phyloP scores from a whole-genome alignment of 2,113 vertebrate genomes.

The Cyanistes caeruleus region DNA sequence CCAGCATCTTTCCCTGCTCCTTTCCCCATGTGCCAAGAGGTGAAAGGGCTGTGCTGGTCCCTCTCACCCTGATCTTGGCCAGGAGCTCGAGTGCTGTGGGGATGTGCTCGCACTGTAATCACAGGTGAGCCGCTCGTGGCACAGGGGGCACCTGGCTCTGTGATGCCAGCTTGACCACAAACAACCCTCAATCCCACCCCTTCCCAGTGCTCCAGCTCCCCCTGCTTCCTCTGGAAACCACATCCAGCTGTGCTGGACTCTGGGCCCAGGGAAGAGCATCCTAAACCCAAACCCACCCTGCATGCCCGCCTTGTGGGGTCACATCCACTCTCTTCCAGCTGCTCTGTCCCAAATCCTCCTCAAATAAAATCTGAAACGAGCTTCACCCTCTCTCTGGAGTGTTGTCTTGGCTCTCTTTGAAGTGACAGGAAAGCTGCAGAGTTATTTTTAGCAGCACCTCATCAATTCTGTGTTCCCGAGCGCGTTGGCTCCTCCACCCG shows the following conservation, averaged over 20 bases:
- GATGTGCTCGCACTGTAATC: fast-evolving
- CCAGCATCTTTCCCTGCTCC: neutral
- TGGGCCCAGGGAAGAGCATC: neutral
- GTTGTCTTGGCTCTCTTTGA: neutral
- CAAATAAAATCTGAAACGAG: neutral
- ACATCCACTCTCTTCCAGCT: neutral
- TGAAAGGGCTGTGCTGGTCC: neutral
- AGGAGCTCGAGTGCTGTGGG: neutral
- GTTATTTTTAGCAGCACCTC: conserved; percentile 37
- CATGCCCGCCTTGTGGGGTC: neutral
- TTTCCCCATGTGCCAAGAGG: neutral
- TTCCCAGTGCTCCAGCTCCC: neutral
- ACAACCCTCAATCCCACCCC: neutral
- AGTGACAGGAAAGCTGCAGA: neutral
- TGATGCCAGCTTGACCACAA: neutral
- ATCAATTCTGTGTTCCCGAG: neutral
- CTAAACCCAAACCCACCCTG: neutral
- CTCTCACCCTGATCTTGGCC: fast-evolving
- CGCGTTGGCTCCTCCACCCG: neutral
- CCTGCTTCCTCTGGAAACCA: neutral
- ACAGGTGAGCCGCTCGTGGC: fast-evolving
- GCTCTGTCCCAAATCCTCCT: neutral
- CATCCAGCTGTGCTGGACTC: neutral
- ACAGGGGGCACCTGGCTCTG: neutral
- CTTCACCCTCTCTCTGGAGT: neutral